These are phyloP conservation scores for Taurulus bubalis DNA, from an alignment of 2,113 vertebrate genomes.

Conservation along the genomic window DNA sequence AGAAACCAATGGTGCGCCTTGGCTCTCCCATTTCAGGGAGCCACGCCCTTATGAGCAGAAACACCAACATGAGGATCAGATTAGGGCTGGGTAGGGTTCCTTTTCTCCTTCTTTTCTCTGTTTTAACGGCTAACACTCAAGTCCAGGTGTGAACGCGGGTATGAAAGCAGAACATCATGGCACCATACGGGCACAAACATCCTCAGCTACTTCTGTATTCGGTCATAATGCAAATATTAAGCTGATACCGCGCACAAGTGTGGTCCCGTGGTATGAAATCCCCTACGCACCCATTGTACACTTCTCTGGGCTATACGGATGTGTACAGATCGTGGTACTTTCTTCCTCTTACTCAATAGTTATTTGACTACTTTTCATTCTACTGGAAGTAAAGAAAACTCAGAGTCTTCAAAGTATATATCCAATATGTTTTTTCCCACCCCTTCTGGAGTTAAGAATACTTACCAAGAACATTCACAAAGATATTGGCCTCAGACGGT, in stretches of 20 bases:
- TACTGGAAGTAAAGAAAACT: neutral
- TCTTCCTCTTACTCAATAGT: neutral
- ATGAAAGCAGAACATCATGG: neutral
- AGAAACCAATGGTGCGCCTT: neutral
- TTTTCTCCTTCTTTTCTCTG: neutral
- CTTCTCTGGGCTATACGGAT: neutral
- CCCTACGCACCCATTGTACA: neutral
- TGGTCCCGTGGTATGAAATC: neutral
- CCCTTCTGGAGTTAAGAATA: slow-evolving; percentile 1
- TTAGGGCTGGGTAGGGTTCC: neutral
- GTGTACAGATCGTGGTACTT: neutral
- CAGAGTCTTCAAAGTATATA: neutral
- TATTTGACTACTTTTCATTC: neutral
- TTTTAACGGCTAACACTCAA: neutral
- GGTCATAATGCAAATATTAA: neutral
- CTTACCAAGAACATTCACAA: slow-evolving; percentile 87
- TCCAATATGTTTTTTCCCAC: neutral
- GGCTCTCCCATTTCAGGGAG: neutral
- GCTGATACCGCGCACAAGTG: slow-evolving; percentile 5
- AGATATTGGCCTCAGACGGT: slow-evolving; percentile 78
- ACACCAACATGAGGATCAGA: neutral
- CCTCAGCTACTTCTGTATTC: neutral
- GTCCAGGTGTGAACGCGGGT: neutral
- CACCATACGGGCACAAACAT: neutral
- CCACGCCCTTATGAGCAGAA: neutral